Percentiles rank a stretch among this genome's conserved stretches.
Evolutionary conservation across 2,888 invertebrate genomes (phyloP).

Genomic region (Rapana venosa): DNA sequence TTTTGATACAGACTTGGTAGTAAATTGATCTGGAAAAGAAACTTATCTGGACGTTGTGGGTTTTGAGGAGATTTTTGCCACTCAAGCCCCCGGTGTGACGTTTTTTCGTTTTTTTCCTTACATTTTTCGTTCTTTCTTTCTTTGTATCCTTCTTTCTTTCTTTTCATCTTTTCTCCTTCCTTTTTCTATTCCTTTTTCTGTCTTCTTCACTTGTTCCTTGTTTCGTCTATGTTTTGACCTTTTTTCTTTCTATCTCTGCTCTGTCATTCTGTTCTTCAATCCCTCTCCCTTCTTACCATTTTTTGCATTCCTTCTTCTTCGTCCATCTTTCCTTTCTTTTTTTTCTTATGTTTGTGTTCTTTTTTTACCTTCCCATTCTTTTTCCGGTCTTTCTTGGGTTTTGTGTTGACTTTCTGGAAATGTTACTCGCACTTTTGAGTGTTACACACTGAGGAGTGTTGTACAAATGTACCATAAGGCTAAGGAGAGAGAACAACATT

Average conservation of each 20-base stretch:
- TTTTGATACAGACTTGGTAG: not conserved
- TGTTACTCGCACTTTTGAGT: not conserved
- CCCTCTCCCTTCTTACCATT: not conserved
- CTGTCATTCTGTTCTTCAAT: not conserved
- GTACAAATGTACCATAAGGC: not conserved
- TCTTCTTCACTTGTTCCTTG: not conserved
- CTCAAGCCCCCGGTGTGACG: conserved; percentile 11
- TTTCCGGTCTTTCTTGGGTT: no score
- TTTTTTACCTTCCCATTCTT: no score
- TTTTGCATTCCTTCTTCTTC: no score
- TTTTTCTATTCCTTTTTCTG: not conserved
- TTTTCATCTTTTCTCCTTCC: not conserved
- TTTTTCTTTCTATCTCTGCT: not conserved
- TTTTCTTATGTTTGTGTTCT: no score
- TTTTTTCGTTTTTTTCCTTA: no score
- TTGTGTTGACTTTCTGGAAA: not conserved
- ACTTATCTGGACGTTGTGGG: not conserved
- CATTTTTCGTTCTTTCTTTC: not conserved
- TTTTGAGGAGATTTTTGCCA: conserved; percentile 16
- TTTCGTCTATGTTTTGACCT: not conserved
- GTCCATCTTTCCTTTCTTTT: no score
- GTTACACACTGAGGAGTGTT: not conserved
- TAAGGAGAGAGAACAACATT: conserved; percentile 25
- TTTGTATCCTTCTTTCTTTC: not conserved
- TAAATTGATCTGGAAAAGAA: not conserved